Percentiles rank a stretch among this genome's conserved stretches.
Evolutionary conservation across 2,888 invertebrate species (phyloP).

Genomic region (Dascillus cervinus): DNA sequence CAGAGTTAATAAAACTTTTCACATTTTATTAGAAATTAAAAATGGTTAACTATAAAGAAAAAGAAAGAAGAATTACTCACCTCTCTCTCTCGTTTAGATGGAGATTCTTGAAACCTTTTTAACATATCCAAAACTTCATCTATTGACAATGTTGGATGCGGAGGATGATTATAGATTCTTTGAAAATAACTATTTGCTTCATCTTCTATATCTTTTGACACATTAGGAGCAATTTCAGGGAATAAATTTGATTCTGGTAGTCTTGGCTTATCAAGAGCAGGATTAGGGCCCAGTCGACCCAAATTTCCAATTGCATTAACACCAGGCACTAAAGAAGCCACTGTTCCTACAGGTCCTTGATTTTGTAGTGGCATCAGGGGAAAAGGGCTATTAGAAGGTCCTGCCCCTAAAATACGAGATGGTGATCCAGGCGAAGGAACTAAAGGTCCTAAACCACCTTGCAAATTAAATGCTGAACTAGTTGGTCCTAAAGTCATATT

Average conservation of each 20-base stretch:
- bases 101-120: conserved; percentile 90
- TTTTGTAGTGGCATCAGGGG: conserved; percentile 65
- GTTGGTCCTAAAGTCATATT: conserved; percentile 66
- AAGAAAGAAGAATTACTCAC: conserved; percentile 29
- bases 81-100: conserved; percentile 76
- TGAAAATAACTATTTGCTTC: conserved; percentile 99
- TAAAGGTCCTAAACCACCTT: conserved; percentile 61
- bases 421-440: conserved; percentile 80
- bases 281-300: conserved; percentile 60
- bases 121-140: conserved; percentile 95
- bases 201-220: conserved; percentile 95
- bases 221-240: conserved; percentile 71
- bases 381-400: conserved; percentile 69
- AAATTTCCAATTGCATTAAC: conserved; percentile 56
- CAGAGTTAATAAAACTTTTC: too few relatives aligned
- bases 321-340: conserved; percentile 44
- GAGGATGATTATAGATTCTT: conserved; percentile 96
- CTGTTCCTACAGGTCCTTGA: conserved; percentile 46
- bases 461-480: conserved; percentile 65
- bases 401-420: conserved; percentile 65
- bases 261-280: conserved; percentile 56
- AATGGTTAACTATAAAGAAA: too few relatives aligned
- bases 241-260: conserved; percentile 58
- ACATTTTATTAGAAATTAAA: too few relatives aligned
- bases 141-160: conserved; percentile 86